Percentiles rank a stretch among this genome's conserved stretches.
phyloP scores from a whole-genome alignment of 2,113 vertebrate genomes.

The Enhydra lutris region DNA sequence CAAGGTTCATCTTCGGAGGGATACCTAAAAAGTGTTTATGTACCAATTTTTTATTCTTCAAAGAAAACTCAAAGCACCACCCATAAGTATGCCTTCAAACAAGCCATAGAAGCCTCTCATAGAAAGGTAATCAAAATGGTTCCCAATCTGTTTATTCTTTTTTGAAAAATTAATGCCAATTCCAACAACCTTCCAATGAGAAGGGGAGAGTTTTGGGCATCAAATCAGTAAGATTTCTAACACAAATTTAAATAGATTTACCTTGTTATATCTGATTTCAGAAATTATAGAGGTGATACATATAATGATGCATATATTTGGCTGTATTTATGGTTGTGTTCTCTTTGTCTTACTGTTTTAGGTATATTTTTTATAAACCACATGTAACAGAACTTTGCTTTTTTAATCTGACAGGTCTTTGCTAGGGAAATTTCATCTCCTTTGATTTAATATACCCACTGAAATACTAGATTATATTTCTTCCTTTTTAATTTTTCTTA shows the following conservation, averaged over 20 bases:
- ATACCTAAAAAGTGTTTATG: rapidly evolving
- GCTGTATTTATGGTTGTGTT: neutral
- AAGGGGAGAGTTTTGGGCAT: neutral
- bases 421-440: neutral
- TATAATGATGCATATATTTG: neutral
- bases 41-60: conserved; percentile 75
- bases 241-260: neutral
- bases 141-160: neutral
- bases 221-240: neutral
- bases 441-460: neutral
- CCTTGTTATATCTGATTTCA: neutral
- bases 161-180: neutral
- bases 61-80: rapidly evolving
- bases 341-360: neutral
- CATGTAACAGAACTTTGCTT: neutral
- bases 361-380: neutral
- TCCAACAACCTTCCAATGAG: neutral
- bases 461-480: neutral
- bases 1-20: rapidly evolving
- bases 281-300: neutral
- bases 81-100: conserved; percentile 73
- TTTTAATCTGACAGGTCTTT: neutral
- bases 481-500: neutral
- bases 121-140: conserved; percentile 80
- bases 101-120: conserved; percentile 87